These are phyloP conservation scores for Napeogenes inachia DNA, from an alignment of 2,888 invertebrate species.

Conservation along the genomic window DNA sequence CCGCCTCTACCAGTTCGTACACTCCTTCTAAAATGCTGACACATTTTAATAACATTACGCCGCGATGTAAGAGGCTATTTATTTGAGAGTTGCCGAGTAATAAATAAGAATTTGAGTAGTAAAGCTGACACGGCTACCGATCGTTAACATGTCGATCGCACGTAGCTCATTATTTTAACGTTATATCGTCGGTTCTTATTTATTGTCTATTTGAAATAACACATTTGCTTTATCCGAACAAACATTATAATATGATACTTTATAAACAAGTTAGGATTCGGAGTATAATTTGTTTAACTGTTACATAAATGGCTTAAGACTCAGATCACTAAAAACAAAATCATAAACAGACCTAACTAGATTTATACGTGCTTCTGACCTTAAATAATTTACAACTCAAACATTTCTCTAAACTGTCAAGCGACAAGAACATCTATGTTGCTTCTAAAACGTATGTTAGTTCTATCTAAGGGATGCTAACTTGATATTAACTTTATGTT, in stretches of 20 bases:
- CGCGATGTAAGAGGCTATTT: constrained; percentile 71
- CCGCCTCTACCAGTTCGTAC: constrained; percentile 45
- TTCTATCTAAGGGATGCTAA: constrained; percentile 39
- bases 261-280: too few species aligned
- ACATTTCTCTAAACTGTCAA: constrained; percentile 59
- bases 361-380: constrained; percentile 54
- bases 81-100: constrained; percentile 67
- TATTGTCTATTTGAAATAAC: constrained; percentile 24
- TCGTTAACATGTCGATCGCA: constrained; percentile 64
- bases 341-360: constrained; percentile 54
- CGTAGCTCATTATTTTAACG: constrained; percentile 62
- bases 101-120: constrained; percentile 72
- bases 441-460: constrained; percentile 24
- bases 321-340: constrained; percentile 47
- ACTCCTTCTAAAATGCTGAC: constrained; percentile 70
- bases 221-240: background rate
- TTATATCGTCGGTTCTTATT: constrained; percentile 44
- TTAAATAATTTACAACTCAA: constrained; percentile 66
- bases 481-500: constrained; percentile 48
- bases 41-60: constrained; percentile 77
- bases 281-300: too few species aligned
- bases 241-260: too few species aligned
- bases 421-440: constrained; percentile 44
- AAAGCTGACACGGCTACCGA: constrained; percentile 60
- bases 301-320: too few species aligned